Percentiles rank a stretch among this genome's conserved stretches.
phyloP scores from a whole-genome alignment of 2,113 vertebrate genomes.

The Sceloporus tristichus region DNA sequence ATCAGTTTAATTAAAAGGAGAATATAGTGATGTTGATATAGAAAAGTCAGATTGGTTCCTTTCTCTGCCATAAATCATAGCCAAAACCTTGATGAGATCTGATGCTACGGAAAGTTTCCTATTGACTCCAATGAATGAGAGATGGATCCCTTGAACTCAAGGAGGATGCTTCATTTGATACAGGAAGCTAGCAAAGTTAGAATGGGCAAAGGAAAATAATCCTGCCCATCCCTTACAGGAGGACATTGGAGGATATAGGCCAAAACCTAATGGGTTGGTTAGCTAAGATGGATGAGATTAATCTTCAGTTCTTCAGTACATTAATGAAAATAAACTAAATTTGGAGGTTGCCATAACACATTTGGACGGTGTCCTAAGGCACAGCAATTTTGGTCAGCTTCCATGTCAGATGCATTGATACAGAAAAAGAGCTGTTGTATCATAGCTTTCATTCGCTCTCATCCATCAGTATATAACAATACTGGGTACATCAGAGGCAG shows the following conservation, averaged over 20 bases:
- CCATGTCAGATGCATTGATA: not conserved
- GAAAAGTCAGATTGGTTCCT: not conserved
- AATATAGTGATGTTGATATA: slow-evolving; percentile 13
- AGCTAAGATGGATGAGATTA: not conserved
- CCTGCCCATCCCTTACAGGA: not conserved
- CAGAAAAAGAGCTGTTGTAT: not conserved
- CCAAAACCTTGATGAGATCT: not conserved
- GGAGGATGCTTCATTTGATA: not conserved
- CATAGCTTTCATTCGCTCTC: not conserved
- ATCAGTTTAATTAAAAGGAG: slow-evolving; percentile 39
- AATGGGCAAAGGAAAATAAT: not conserved
- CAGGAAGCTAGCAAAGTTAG: slow-evolving; percentile 1
- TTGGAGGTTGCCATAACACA: not conserved
- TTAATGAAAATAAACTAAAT: slow-evolving; percentile 4
- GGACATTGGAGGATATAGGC: not conserved
- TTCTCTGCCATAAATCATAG: not conserved
- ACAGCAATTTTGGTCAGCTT: not conserved
- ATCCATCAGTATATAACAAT: not conserved
- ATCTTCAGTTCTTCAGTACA: not conserved
- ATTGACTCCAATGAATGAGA: not conserved
- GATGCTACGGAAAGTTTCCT: not conserved
- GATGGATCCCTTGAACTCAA: not conserved
- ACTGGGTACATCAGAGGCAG: not conserved
- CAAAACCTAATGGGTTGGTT: not conserved
- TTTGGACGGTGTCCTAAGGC: not conserved